Conservation (phyloP, 2,797 vertebrate species). For the Cottoperca gobio region DNA sequence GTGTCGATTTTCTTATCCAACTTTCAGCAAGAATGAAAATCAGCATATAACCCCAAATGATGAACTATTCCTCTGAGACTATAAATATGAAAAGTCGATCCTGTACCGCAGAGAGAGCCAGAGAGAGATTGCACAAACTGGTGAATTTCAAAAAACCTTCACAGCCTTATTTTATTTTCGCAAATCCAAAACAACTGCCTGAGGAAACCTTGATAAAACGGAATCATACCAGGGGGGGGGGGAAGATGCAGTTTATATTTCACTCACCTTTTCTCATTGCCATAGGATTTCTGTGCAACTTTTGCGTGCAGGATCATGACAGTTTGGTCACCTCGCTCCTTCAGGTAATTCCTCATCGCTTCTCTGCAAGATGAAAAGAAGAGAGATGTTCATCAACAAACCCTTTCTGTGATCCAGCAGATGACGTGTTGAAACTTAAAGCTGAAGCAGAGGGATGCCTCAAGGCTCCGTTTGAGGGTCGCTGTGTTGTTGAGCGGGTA, state of each 20-base stretch:
- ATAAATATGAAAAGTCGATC: not conserved
- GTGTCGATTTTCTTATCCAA: not conserved
- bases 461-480: not conserved
- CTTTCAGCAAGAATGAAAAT: not conserved
- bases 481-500: not conserved
- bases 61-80: not conserved
- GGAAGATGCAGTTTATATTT: not conserved
- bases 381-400: not conserved
- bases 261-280: slow-evolving; percentile 95
- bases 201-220: not conserved
- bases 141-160: not conserved
- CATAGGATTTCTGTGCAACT: slow-evolving; percentile 98
- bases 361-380: slow-evolving; percentile 84
- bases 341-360: slow-evolving; percentile 99
- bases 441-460: not conserved
- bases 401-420: not conserved
- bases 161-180: not conserved
- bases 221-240: not conserved
- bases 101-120: not conserved
- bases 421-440: slow-evolving; percentile 9
- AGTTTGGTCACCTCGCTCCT: slow-evolving; percentile 98
- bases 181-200: not conserved
- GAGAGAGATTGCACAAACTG: not conserved
- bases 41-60: not conserved
- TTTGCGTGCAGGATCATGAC: slow-evolving; percentile 99